Base-by-base conservation (phyloP, 2,113 vertebrate species). In the Spea bombifrons region DNA sequence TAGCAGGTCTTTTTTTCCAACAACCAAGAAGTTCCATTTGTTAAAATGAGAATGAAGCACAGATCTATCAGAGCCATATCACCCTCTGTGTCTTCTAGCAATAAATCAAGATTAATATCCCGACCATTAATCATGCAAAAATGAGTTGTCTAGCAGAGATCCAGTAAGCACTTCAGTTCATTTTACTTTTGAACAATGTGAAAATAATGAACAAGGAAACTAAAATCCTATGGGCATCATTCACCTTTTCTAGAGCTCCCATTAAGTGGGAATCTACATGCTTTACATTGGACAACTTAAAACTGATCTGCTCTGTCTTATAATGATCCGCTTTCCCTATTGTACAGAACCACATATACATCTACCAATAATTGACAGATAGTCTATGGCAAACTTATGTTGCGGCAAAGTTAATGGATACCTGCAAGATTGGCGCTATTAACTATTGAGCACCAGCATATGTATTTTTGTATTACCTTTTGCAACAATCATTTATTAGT, bases 1-100 rank as follows among this genome's bases (percentile, higher is more conserved):
- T 69, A 47, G 15, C 13, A 69, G 9, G 30, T 30, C 30, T 30
- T 30, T 30, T 69, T 69, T 70, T 50, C 67, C 67, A 70, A 70
- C 50, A 49, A 70, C 46, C 48, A 15, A 17, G 7, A 50, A 70
- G 13, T 50, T 69, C 44, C 17, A 48, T 69, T 15, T 70, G 46
- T 70, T 70, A 70, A 50, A n/a, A 49, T 70, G 30, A 8, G 8
- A 4, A 16, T 8, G 16, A 70, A 70, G 10, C 55, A 59, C 55
- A 59, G 55, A 59, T 59, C 55, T 59, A 59, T 59, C 10, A 13
- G 15, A 4, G 15, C 47, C 9, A 70, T 50, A 70, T 17, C 67
- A 70, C 48, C 48, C 7, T 70, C 48, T 70, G 47, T 50, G 9
- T 3, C 13, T 50, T 13, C 44, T 7, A 13, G 6, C 46, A 70